Base-by-base conservation (phyloP, 2,113 vertebrate genomes). In the Strix aluco region DNA sequence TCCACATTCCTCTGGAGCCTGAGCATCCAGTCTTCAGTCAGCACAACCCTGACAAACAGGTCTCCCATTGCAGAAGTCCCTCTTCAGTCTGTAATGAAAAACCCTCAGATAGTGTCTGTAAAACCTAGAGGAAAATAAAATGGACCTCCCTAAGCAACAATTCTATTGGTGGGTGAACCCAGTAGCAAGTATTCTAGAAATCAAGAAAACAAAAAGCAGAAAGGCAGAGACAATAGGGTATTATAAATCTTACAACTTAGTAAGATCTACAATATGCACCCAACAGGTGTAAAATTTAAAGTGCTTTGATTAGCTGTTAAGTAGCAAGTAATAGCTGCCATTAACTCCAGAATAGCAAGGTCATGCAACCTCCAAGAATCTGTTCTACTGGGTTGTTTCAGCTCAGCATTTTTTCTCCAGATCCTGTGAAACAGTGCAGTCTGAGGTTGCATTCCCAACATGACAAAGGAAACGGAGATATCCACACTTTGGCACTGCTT, bases 221-320 rank as follows among this genome's bases (percentile, higher is more conserved):
- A 51, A 49, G 61, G 63, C 40, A 46, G 44, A 72, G 67, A 15
- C 57, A 58, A 32, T 34, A 62, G 34, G 42, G 55, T 10, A 21
- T 51, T 27, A n/a, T 55, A 81, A 25, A 47, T 29, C 69, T 61
- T 46, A 17, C 10, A 42, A 12, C 20, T 75, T 58, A 17, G 15
- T 1, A 17, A 44, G 65, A 73, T 66, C 69, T 18, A 8, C 36
- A 82, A 51, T 13, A 27, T 11, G 51, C 55, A 54, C 67, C 74
- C 75, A 51, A 47, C 40, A 61, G 57, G 34, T 69, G 32, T 55
- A 80, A 92, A 66, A 82, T 80, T 85, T 88, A 34, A 93, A 91
- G 88, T 20, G 38, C 81, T 94, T 95, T 92, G 82, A 96, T 95
- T 77, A 94, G 73, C 86, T 86, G 49, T 84, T 71, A 85, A 84